Evolutionary conservation across 2,113 vertebrate genomes (phyloP), one percentile per base, ranked within the genome.

Genomic region (Clinocottus analis): DNA sequence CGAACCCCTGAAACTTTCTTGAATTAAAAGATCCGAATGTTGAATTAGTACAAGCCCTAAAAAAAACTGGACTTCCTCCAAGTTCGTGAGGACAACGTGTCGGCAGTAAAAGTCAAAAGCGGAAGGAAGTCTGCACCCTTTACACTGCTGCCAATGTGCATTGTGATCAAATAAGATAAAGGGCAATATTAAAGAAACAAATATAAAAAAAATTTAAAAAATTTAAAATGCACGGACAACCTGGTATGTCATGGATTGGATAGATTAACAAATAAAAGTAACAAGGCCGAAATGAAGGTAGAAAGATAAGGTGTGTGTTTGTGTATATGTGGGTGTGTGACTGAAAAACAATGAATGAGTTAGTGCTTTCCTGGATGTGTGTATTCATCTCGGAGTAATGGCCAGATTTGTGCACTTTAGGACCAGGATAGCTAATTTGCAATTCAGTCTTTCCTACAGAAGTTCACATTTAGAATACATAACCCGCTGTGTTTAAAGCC

Each of bases 301-400:
- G 3, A 45, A 39, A 37, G 63, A 45, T 35, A 64, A 37, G 56
- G 17, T 51, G 61, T 49, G 70, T 31, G 45, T 60, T 17, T 72
- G 51, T 66, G 31, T 59, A 1, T 6, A 14, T 27, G 55, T 43
- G 31, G 21, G 39, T 27, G 19, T 60, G 29, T 33, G 39, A 33
- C 21, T 59, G 31, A 33, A 14, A 70, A 58, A 65, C 33, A 60
- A 17, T 27, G 61, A 68, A 53, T 27, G 21, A 79, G 69, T 75
- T 53, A 35, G 25, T 23, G 33, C 58, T 37, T 41, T 25, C 37
- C 31, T 83, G 49, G 29, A 41, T 77, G 64, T 77, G 69, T 72
- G 45, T 37, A 71, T 87, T 87, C 60, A 78, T 90, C 80, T 66
- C 3, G 0, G 60, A 77, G 70, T 85, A 87, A 89, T 85, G 81